Evolutionary conservation across 2,888 invertebrate species (phyloP), one percentile per base, ranked within the genome.

Genomic region (Subacronicta megacephala): DNA sequence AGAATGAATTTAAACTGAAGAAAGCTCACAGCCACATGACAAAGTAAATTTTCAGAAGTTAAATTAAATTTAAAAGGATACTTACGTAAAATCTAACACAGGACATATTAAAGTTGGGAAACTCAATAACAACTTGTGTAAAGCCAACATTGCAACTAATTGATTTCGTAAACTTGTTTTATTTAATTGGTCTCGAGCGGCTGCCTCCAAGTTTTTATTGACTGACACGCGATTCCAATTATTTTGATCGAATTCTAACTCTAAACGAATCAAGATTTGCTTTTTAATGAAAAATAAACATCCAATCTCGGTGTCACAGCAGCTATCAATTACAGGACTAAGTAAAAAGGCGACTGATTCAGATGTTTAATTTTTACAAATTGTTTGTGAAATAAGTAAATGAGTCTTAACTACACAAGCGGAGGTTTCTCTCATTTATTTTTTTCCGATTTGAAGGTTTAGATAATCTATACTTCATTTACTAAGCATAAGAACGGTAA

Each of bases 111-210:
- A 71, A 88, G 84, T 88, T 88, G 63, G 68, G 73, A 82, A 90
- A 89, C 85, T 88, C 85, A 83, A 89, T 87, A 88, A 87, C 83
- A 88, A 88, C 80, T 89, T 86, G 81, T 83, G 82, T 84, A 83
- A 86, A 85, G 81, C 85, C 84, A 85, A 86, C 87, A 85, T 88
- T 85, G 88, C 85, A 85, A 87, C 83, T 89, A 90, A 90, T 89
- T 89, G 89, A 89, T 88, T 91, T 81, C 74, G 82, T 83, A 84
- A 89, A 90, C 83, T 90, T 87, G 86, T 88, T 88, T 86, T 83
- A 88, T 89, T 86, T 88, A 89, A 90, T 90, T 88, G 86, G 82
- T 83, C 80, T 82, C 81, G 62, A 75, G 79, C 78, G 83, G 75
- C 73, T 70, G 72, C 73, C 72, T 76, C 56, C 57, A 84, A 86